These are phyloP conservation scores for Nematopogon swammerdamellus DNA, from an alignment of 2,888 invertebrate genomes.

Conservation along the genomic window DNA sequence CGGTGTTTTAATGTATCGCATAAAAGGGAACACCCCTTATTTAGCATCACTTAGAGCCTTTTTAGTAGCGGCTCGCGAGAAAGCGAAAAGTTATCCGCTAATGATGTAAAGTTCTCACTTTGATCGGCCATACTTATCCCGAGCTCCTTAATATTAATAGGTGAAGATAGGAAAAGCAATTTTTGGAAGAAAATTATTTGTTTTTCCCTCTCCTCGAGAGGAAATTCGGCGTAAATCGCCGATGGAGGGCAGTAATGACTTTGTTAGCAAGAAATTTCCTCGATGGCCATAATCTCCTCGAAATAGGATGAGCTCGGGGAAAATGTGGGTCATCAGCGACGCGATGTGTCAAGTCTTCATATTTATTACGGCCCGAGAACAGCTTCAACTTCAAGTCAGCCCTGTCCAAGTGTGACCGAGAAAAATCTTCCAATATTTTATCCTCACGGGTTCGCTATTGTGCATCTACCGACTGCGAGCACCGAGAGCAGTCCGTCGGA, in stretches of 20 bases:
- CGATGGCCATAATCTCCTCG: not conserved
- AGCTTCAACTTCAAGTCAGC: too few species aligned
- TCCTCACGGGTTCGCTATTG: too few species aligned
- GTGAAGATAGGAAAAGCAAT: not conserved
- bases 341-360: not conserved
- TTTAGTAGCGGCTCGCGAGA: constrained; percentile 9
- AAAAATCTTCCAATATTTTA: too few species aligned
- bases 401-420: too few species aligned
- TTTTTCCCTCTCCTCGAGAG: not conserved
- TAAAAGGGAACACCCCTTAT: not conserved
- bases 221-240: not conserved
- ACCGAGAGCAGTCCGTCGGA: too few species aligned
- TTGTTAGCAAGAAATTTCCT: not conserved
- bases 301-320: not conserved
- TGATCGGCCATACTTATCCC: constrained; percentile 24
- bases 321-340: not conserved
- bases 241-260: not conserved
- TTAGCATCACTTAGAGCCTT: constrained; percentile 11
- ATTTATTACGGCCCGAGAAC: too few species aligned
- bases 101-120: constrained; percentile 25
- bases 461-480: too few species aligned
- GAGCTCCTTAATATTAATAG: constrained; percentile 3
- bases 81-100: constrained; percentile 22
- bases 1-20: not conserved
- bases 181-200: not conserved